These are phyloP conservation scores for Odontesthes bonariensis DNA, from an alignment of 2,113 vertebrate genomes.

Conservation along the genomic window DNA sequence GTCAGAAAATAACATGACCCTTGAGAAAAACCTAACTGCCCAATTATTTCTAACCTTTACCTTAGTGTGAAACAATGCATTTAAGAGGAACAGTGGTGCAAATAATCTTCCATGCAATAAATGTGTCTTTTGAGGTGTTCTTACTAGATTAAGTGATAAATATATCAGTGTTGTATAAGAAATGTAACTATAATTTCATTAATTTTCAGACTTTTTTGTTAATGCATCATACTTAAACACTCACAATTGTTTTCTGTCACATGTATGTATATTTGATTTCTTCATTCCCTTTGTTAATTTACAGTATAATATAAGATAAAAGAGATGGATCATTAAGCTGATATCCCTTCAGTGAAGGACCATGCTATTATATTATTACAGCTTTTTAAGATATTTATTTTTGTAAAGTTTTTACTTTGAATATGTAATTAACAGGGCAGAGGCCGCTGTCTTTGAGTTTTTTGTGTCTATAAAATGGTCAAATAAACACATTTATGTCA, in stretches of 20 bases:
- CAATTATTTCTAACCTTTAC: constrained; percentile 5
- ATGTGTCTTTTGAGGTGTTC: constrained; percentile 29
- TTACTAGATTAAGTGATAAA: constrained; percentile 43
- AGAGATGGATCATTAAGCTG: constrained; percentile 65
- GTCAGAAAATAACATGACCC: too few species aligned
- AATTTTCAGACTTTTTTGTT: constrained; percentile 53
- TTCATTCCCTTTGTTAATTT: constrained; percentile 75
- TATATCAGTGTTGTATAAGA: constrained; percentile 52
- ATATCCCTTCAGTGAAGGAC: constrained; percentile 86
- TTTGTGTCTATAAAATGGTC: constrained; percentile 70
- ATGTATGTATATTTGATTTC: constrained; percentile 74
- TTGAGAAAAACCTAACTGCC: too few species aligned
- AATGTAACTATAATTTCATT: constrained; percentile 48
- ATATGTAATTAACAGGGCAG: constrained; percentile 74
- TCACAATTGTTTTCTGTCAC: constrained; percentile 53
- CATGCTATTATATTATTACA: constrained; percentile 72
- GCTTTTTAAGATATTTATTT: constrained; percentile 89
- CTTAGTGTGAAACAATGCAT: constrained; percentile 17
- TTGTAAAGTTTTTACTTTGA: constrained; percentile 84
- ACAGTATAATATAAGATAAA: constrained; percentile 67
- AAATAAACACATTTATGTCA: constrained; percentile 78
- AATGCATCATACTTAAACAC: constrained; percentile 49
- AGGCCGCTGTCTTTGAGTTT: constrained; percentile 80
- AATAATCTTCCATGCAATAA: constrained; percentile 42
- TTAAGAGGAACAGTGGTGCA: constrained; percentile 22